Base-by-base conservation (phyloP, 2,113 vertebrate species). In the Nicator chloris region DNA sequence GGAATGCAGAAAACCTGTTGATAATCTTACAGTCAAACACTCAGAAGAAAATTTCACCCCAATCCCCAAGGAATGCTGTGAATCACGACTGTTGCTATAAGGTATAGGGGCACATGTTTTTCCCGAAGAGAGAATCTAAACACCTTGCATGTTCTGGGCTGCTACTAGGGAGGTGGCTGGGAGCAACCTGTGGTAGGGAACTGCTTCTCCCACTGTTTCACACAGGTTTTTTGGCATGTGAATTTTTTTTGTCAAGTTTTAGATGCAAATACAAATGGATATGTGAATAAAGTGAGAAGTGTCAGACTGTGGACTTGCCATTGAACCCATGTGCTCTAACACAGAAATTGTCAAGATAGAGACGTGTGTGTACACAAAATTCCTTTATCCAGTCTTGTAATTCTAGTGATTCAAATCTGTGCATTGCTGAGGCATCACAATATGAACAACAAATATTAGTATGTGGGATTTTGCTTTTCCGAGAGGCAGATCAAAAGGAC, bases 361-460 rank as follows among this genome's bases (percentile, higher is more conserved):
- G 44, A 11, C 69, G 12, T 0, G 0, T 2, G 3, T 27, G 30
- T 15, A 45, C 8, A 54, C 6, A 53, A 37, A 81, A 42, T 66
- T 77, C 14, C 30, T 30, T 8, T 54, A 47, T 59, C 33, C 4
- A 1, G 6, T 61, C 22, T 50, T 63, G 23, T 22, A 61, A 45
- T 57, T 77, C 31, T 63, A 20, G 37, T 70, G 14, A 33, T 83
- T 78, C 33, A 53, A 57, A 13, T 56, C 54, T 63, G 6, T 35
- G 8, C 30, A 44, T 79, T 0, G 0, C 0, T 1, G 40, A 82
- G 33, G 44, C 10, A 18, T 20, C 51, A 51, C 23, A 66, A 40
- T 14, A 42, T 4, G 19, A 81, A 15, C 53, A 81, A 33, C 3
- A 63, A n/a, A 39, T 16, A 2, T 39, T 57, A 57, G 4, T 44